Percentiles rank a stretch among this genome's conserved stretches.
These are phyloP conservation scores for Limonius californicus DNA, from an alignment of 1,140 invertebrate genomes.

Conservation along the genomic window DNA sequence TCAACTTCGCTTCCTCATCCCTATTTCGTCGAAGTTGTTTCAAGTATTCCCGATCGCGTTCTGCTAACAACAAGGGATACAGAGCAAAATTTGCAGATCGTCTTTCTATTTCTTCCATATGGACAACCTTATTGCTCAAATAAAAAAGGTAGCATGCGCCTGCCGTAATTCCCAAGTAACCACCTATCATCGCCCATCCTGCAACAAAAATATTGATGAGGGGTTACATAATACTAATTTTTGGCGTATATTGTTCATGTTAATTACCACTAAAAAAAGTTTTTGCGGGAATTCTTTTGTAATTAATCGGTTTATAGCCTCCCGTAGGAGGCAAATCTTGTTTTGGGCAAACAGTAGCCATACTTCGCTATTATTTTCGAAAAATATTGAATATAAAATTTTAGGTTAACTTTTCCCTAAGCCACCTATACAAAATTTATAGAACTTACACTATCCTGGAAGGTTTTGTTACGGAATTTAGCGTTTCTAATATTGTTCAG, in stretches of 20 bases:
- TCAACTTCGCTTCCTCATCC: slow-evolving; percentile 79
- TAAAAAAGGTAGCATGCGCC: slow-evolving; percentile 57
- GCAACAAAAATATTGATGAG: slow-evolving; percentile 26
- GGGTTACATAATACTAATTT: neutral
- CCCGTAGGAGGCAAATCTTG: slow-evolving; percentile 86
- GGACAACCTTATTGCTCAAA: slow-evolving; percentile 51
- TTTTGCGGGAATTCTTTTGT: slow-evolving; percentile 66
- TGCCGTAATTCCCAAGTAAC: slow-evolving; percentile 58
- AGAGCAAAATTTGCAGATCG: slow-evolving; percentile 70
- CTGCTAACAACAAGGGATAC: slow-evolving; percentile 71
- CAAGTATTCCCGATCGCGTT: slow-evolving; percentile 76
- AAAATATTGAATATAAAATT: no score
- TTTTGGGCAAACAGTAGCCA: slow-evolving; percentile 42
- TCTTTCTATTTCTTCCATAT: slow-evolving; percentile 64
- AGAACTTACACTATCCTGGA: no score
- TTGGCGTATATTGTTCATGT: neutral
- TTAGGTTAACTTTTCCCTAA: no score
- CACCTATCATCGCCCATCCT: slow-evolving; percentile 58
- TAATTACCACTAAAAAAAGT: slow-evolving; percentile 61
- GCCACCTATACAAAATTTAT: no score
- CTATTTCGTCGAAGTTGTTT: slow-evolving; percentile 76
- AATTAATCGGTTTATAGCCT: slow-evolving; percentile 74
- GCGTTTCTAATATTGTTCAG: no score
- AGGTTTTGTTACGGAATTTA: no score
- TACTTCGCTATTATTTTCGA: slow-evolving; percentile 3